Conservation (phyloP, 2,797 vertebrate species). For the Strix occidentalis region DNA sequence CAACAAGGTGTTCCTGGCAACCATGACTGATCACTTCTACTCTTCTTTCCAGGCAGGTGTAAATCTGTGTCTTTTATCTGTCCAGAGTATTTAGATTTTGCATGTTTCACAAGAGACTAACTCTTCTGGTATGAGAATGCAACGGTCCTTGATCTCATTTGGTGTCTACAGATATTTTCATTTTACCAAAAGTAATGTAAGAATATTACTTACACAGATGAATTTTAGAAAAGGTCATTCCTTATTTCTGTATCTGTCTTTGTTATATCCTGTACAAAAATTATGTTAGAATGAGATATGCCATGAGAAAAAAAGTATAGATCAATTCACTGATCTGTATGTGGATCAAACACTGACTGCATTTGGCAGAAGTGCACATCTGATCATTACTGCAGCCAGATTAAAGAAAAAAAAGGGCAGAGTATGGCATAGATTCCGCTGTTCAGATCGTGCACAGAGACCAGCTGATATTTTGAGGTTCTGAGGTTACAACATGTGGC, state of each 20-base stretch:
- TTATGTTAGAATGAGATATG: neutral
- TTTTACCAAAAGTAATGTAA: neutral
- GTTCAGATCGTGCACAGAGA: constrained; percentile 12
- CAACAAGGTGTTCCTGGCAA: neutral
- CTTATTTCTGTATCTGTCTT: neutral
- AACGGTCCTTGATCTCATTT: neutral
- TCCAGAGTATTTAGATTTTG: neutral
- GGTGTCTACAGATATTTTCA: neutral
- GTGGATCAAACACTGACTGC: neutral
- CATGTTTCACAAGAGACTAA: neutral
- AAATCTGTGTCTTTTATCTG: neutral
- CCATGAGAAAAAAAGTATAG: neutral
- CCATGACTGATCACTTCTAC: neutral
- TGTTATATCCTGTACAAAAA: neutral
- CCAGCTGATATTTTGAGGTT: constrained; percentile 40
- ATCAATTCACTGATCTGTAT: neutral
- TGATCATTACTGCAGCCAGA: neutral
- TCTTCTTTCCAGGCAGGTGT: neutral
- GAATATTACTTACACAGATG: neutral
- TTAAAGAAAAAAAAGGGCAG: neutral
- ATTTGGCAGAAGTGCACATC: neutral
- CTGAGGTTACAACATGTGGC: constrained; percentile 38
- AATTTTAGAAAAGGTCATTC: neutral
- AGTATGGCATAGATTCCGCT: neutral
- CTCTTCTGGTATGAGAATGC: neutral